These are phyloP conservation scores for Brachionus asplanchnoidis DNA, from an alignment of 1,140 invertebrate species.

Conservation along the genomic window DNA sequence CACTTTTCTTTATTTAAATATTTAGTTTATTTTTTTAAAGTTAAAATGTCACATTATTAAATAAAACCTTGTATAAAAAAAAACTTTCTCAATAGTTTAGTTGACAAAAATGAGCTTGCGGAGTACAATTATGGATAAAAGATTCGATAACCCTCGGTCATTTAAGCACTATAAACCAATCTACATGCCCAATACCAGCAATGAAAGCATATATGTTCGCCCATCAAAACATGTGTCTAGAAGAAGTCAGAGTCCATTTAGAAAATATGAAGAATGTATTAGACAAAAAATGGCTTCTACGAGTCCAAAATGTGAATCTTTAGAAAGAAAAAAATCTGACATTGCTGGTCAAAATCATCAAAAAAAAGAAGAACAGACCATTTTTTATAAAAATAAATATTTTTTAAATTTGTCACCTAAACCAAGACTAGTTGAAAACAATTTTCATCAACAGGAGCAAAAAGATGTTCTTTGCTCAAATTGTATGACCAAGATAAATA, in stretches of 20 bases:
- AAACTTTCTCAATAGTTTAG: neutral
- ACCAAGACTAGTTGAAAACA: neutral
- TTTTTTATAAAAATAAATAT: neutral
- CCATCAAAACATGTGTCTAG: neutral
- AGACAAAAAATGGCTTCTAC: neutral
- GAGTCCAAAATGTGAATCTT: neutral
- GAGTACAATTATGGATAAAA: neutral
- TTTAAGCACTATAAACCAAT: neutral
- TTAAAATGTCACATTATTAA: conserved; percentile 1
- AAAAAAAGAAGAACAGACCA: too few species aligned
- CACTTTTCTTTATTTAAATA: conserved; percentile 1
- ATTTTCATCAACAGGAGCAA: neutral
- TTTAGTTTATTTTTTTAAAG: neutral
- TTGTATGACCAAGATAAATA: neutral
- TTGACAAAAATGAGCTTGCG: neutral
- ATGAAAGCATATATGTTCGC: neutral
- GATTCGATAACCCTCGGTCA: neutral
- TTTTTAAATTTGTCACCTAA: neutral
- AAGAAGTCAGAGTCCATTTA: conserved; percentile 15
- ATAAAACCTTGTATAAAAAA: conserved; percentile 28
- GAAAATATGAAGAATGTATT: conserved; percentile 37
- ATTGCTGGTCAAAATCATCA: too few species aligned
- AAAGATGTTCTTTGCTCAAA: neutral
- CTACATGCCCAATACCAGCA: neutral
- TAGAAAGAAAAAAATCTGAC: neutral